phyloP scores from a whole-genome alignment of 2,797 vertebrate species.

The Sphenopsis melanotis region DNA sequence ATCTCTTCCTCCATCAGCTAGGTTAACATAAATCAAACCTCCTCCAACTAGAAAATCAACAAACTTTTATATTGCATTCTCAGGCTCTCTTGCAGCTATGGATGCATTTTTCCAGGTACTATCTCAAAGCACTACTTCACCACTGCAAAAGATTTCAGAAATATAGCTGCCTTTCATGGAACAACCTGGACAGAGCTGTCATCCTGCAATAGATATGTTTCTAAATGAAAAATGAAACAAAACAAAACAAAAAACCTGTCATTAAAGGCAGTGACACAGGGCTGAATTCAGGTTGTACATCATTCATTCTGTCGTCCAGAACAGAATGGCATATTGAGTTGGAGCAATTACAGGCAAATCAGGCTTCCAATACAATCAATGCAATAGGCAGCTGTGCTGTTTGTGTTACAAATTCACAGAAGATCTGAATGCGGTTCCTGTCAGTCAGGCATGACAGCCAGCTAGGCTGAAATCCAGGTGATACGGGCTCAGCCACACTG shows the following conservation, averaged over 20 bases:
- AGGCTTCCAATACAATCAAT: not conserved
- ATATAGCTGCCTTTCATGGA: not conserved
- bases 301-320: not conserved
- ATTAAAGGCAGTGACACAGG: not conserved
- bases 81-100: accelerated
- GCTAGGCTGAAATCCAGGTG: not conserved
- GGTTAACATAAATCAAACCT: not conserved
- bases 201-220: not conserved
- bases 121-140: not conserved
- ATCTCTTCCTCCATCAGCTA: not conserved
- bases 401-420: not conserved
- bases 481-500: not conserved
- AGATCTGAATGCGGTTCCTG: not conserved
- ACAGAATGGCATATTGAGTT: not conserved
- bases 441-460: not conserved
- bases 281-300: not conserved
- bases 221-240: not conserved
- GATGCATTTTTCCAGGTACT: not conserved
- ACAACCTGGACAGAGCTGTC: not conserved
- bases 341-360: not conserved
- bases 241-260: not conserved
- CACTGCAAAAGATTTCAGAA: not conserved
- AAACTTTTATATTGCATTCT: not conserved
- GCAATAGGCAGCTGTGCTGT: not conserved
- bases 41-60: not conserved